These are phyloP conservation scores for Lingula anatina DNA, from an alignment of 2,888 invertebrate genomes.

Conservation along the genomic window DNA sequence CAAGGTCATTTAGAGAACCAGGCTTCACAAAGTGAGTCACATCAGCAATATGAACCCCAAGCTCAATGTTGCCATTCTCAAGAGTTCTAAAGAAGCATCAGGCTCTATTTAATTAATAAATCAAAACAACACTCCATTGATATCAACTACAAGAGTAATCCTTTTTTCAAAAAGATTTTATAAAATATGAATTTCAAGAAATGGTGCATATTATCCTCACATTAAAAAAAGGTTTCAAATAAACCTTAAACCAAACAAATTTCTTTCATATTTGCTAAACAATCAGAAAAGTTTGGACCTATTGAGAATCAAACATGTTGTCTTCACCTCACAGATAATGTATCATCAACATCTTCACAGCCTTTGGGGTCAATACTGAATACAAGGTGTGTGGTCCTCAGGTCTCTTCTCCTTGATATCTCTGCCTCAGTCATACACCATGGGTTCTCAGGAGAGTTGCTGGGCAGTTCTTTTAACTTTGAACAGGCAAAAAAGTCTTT, in stretches of 20 bases:
- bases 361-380: slow-evolving; percentile 52
- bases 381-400: slow-evolving; percentile 42
- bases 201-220: no score
- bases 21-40: slow-evolving; percentile 31
- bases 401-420: slow-evolving; percentile 26
- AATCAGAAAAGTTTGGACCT: no score
- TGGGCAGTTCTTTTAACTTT: slow-evolving; percentile 42
- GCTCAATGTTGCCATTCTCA: slow-evolving; percentile 34
- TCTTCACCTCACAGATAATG: slow-evolving; percentile 40
- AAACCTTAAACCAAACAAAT: no score
- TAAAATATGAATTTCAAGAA: no score
- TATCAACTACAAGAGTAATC: neutral
- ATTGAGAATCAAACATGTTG: no score
- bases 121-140: neutral
- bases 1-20: slow-evolving; percentile 25
- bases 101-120: neutral
- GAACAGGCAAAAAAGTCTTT: no score
- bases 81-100: slow-evolving; percentile 21
- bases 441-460: slow-evolving; percentile 29
- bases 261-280: no score
- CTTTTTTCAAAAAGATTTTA: neutral
- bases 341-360: slow-evolving; percentile 52
- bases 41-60: slow-evolving; percentile 39
- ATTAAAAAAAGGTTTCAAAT: no score
- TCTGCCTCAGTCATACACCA: slow-evolving; percentile 34